Evolutionary conservation across 2,888 invertebrate genomes (phyloP), one percentile per base, ranked within the genome.

Genomic region (Alentia gelatinosa): DNA sequence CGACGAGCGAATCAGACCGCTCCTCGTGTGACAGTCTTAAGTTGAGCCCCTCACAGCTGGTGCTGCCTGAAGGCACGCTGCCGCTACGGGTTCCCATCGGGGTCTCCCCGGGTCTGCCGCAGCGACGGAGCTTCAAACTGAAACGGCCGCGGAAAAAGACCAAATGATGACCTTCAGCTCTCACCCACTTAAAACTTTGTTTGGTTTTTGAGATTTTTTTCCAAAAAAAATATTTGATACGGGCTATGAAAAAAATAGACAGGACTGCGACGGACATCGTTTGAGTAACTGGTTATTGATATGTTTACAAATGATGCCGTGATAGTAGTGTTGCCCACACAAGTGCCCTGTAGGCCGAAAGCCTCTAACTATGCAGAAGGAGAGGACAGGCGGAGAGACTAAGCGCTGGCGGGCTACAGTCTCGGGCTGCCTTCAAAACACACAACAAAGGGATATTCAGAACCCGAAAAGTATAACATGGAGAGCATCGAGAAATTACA

Each of bases 301-400:
- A 9, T n/a, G n/a, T 56, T 1, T 56, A 56, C 47, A 42, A 15
- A 15, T 42, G 15, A 12, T 42, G 47, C 9, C 7, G 15, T 42
- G n/a, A n/a, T n/a, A n/a, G 47, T n/a, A 63, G 35, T 79, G 79
- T 39, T 79, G 35, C 37, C 74, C 9, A 74, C 74, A 74, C 9
- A 79, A 79, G 79, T 79, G 79, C 79, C 79, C 79, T 75, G 33
- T 12, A 75, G 79, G 23, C 37, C 79, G n/a, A 5, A 79, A 15
- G 79, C 79, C 79, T 79, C 79, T 37, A 79, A 1, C 79, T 79
- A 79, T 79, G 79, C 79, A 79, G 35, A 37, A 4, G 37, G 79
- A 23, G 7, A 7, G 39, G 39, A 68, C 5, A 23, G 37, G 4
- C 4, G 39, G 37, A 74, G 79, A 79, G 79, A 37, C 9, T 1